phyloP scores from a whole-genome alignment of 2,797 vertebrate species.

The Pogonophryne albipinna region DNA sequence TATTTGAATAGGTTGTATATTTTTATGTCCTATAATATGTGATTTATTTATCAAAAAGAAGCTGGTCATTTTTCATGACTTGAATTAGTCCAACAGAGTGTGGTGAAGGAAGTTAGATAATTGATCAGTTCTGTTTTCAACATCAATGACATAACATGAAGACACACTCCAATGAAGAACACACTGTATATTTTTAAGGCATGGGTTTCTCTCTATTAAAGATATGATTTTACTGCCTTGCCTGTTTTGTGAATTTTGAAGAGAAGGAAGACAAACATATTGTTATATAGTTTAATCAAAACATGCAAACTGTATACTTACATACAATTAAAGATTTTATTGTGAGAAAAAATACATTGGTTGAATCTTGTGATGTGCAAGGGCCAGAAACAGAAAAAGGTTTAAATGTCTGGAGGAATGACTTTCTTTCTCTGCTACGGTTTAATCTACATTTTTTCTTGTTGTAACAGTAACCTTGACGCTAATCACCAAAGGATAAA shows the following conservation, averaged over 20 bases:
- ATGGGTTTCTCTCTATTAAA: slow-evolving; percentile 83
- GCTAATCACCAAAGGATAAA: background rate
- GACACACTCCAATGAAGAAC: slow-evolving; percentile 80
- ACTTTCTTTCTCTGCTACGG: background rate
- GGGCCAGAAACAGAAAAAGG: background rate
- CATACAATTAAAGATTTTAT: slow-evolving; percentile 43
- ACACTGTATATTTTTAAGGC: slow-evolving; percentile 81
- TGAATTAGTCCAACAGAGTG: slow-evolving; percentile 55
- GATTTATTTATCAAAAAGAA: slow-evolving; percentile 69
- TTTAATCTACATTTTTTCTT: slow-evolving; percentile 1
- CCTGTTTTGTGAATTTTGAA: slow-evolving; percentile 49
- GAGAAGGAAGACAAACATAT: slow-evolving; percentile 39
- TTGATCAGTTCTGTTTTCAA: slow-evolving; percentile 61
- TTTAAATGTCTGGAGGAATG: background rate
- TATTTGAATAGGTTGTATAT: slow-evolving; percentile 77
- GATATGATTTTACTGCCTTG: slow-evolving; percentile 62
- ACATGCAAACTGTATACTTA: slow-evolving; percentile 35
- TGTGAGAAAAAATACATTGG: slow-evolving; percentile 13
- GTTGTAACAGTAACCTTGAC: background rate
- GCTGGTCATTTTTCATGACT: slow-evolving; percentile 50
- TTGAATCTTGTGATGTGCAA: slow-evolving; percentile 21
- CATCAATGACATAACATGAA: slow-evolving; percentile 72
- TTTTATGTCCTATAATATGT: slow-evolving; percentile 69
- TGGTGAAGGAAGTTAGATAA: slow-evolving; percentile 59
- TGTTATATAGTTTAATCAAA: slow-evolving; percentile 42